Evolutionary conservation across 2,113 vertebrate species (phyloP).

Genomic region (Malurus melanocephalus): DNA sequence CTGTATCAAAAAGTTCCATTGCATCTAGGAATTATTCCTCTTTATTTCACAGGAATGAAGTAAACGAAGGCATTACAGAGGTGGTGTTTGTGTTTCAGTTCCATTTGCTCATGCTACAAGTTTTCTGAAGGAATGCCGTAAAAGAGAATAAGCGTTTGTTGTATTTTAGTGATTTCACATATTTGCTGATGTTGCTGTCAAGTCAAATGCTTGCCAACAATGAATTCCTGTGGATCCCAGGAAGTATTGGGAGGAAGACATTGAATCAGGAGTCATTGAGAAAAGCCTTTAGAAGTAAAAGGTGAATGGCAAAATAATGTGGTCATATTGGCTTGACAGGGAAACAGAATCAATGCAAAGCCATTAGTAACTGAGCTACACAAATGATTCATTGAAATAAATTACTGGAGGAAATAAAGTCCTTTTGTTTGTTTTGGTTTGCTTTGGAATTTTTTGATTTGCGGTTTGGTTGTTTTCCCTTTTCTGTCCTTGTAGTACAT

Average conservation of each 20-base stretch:
- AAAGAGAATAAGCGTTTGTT: neutral
- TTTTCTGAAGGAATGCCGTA: neutral
- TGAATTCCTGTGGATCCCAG: neutral
- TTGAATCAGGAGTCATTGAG: neutral
- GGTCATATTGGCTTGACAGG: neutral
- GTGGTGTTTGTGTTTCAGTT: neutral
- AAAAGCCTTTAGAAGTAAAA: neutral
- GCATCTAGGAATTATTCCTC: neutral
- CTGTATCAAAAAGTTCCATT: neutral
- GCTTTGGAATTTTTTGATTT: neutral
- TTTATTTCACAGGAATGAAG: neutral
- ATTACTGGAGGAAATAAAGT: neutral
- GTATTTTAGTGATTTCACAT: neutral
- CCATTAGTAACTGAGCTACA: neutral
- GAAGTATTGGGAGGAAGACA: neutral
- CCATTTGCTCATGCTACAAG: neutral
- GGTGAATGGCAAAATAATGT: neutral
- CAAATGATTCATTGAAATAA: neutral
- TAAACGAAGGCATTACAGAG: neutral
- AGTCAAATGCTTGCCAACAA: neutral
- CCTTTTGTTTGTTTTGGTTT: no score
- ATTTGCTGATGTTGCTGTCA: neutral
- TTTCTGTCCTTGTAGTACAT: neutral
- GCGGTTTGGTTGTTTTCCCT: neutral
- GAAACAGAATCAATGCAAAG: neutral